Evolutionary conservation across 1,140 invertebrate genomes (phyloP).

Genomic region (Lasioglossum baleicum): DNA sequence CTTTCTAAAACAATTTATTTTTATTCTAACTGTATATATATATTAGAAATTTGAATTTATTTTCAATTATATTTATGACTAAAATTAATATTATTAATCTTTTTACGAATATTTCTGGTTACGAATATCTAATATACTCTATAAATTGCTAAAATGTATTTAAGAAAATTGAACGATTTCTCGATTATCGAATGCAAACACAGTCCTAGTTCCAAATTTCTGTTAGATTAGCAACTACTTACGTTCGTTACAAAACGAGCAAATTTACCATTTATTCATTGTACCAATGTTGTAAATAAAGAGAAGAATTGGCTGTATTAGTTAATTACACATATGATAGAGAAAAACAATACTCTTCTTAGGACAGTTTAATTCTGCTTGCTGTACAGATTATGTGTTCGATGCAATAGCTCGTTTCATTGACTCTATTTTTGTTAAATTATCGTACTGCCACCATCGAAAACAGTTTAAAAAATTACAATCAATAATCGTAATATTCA

Average conservation of each 20-base stretch:
- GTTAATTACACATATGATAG: too few relatives aligned
- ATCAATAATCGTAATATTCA: slow-evolving; percentile 46
- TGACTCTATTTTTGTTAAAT: slow-evolving; percentile 39
- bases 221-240: slow-evolving; percentile 40
- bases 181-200: background rate
- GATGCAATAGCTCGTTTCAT: background rate
- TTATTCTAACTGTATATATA: too few relatives aligned
- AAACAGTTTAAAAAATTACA: slow-evolving; percentile 48
- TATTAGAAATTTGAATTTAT: too few relatives aligned
- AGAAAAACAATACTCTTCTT: slow-evolving; percentile 12
- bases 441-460: slow-evolving; percentile 26
- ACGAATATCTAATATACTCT: too few relatives aligned
- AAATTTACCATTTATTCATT: slow-evolving; percentile 39
- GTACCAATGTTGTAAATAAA: slow-evolving; percentile 40
- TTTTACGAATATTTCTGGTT: too few relatives aligned
- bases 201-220: slow-evolving; percentile 42
- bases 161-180: background rate
- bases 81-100: too few relatives aligned
- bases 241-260: slow-evolving; percentile 39
- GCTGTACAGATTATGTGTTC: too few relatives aligned
- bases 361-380: too few relatives aligned
- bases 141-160: too few relatives aligned
- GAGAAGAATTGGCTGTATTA: too few relatives aligned
- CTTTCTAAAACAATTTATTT: too few relatives aligned
- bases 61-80: background rate